A percentile compares a stretch with the other conserved stretches of the same genome.
Evolutionary conservation across 2,888 invertebrate genomes (phyloP).

Genomic region (Argyra leucocephala): DNA sequence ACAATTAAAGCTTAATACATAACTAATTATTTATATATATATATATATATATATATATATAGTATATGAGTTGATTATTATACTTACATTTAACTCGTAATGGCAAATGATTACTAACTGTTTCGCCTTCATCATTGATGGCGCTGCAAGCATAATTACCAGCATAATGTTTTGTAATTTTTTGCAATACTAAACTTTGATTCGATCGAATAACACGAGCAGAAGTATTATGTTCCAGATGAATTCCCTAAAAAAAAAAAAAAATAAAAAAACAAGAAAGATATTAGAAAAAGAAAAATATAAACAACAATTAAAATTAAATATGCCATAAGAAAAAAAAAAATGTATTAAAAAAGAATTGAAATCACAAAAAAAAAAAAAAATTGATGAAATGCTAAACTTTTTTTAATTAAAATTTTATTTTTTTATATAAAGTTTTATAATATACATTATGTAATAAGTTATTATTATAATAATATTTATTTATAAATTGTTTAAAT

Average conservation of each 20-base stretch:
- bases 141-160: constrained; percentile 83
- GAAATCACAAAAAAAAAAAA: too few relatives aligned
- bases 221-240: constrained; percentile 75
- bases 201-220: constrained; percentile 83
- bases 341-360: too few relatives aligned
- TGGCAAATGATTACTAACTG: constrained; percentile 73
- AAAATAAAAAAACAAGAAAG: constrained; percentile 21
- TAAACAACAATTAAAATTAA: neutral
- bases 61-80: constrained; percentile 11
- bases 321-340: neutral
- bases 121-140: constrained; percentile 79
- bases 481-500: too few relatives aligned
- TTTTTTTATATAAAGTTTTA: too few relatives aligned
- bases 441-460: too few relatives aligned
- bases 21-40: too few relatives aligned
- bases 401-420: too few relatives aligned
- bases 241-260: constrained; percentile 51
- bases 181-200: constrained; percentile 83
- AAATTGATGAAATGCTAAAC: too few relatives aligned
- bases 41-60: too few relatives aligned
- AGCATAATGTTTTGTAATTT: constrained; percentile 74
- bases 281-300: neutral
- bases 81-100: constrained; percentile 82
- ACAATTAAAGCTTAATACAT: too few relatives aligned
- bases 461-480: too few relatives aligned